Evolutionary conservation across 92 coral and sea anemone species (phyloP).

Genomic region (Actinostola sp.): DNA sequence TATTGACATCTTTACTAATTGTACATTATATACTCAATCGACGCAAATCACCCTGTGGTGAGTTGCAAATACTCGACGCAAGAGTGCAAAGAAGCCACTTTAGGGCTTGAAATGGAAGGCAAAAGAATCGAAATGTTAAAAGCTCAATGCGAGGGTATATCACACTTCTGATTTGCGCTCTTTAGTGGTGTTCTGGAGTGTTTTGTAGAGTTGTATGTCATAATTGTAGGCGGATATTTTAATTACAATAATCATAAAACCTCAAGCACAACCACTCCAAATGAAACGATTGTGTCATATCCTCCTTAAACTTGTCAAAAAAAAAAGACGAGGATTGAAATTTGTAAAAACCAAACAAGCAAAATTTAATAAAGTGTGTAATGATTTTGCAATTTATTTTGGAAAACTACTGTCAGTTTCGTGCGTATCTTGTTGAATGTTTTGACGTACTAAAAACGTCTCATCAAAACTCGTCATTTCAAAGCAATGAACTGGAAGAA

Average conservation of each 20-base stretch:
- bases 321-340: too few relatives aligned
- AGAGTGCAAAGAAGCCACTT: background rate
- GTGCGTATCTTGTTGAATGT: background rate
- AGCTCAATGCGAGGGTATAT: background rate
- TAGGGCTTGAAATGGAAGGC: background rate
- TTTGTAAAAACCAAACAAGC: background rate
- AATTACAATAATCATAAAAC: slow-evolving; percentile 14
- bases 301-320: slow-evolving; percentile 5
- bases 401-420: background rate
- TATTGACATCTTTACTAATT: background rate
- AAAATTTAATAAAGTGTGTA: background rate
- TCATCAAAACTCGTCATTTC: background rate
- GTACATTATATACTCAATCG: background rate
- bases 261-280: slow-evolving; percentile 2
- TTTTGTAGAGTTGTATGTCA: background rate
- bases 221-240: background rate
- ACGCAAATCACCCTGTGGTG: too few relatives aligned
- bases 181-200: slow-evolving; percentile 5
- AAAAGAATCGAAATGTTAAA: background rate
- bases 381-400: background rate
- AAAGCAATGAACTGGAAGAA: background rate
- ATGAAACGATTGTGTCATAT: background rate
- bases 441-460: too few relatives aligned
- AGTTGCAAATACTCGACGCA: too few relatives aligned
- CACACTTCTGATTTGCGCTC: background rate